Evolutionary conservation across 2,888 invertebrate species (phyloP), one percentile per base, ranked within the genome.

Genomic region (Diplazon laetatorius): DNA sequence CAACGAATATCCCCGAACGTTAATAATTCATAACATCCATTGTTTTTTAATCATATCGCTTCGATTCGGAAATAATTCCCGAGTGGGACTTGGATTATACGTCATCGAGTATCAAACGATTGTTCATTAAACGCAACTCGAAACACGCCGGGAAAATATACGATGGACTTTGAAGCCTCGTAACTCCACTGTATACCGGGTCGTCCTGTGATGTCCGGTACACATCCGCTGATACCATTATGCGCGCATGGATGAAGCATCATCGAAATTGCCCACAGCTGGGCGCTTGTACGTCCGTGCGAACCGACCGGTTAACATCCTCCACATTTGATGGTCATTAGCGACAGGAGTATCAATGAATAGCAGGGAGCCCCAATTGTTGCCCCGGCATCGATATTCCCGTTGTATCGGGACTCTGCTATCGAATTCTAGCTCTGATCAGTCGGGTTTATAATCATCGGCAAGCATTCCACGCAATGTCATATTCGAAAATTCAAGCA

Each of bases 271-370:
- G 65, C 4, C 57, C 71, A 74, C 65, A 70, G 79, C 60, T 81
- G 25, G 20, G 18, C 48, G 12, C 25, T n/a, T n/a, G 20, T 46
- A 35, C n/a, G n/a, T n/a, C 16, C 46, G 16, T 35, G 22, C 25
- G 30, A 55, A 55, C 46, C 4, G 66, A 52, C 46, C 42, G 50
- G 44, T 70, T 5, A 74, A 70, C 65, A 44, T 50, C 37, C 37
- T 46, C 9, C 14, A 81, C 81, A 82, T 84, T 83, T 82, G 85
- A 85, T 82, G 84, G 83, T 83, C 84, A 84, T 86, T 85, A 86
- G 30, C 6, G 85, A 82, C 82, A 80, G n/a, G n/a, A n/a, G 82
- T 84, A 86, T 85, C 82, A 2, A 30, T 30, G 30, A 30, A 30
- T 6, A 30, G 30, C 30, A n/a, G n/a, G n/a, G n/a, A n/a, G 30